Conservation (phyloP, 2,113 vertebrate genomes). For the Emydocephalus ijimae region DNA sequence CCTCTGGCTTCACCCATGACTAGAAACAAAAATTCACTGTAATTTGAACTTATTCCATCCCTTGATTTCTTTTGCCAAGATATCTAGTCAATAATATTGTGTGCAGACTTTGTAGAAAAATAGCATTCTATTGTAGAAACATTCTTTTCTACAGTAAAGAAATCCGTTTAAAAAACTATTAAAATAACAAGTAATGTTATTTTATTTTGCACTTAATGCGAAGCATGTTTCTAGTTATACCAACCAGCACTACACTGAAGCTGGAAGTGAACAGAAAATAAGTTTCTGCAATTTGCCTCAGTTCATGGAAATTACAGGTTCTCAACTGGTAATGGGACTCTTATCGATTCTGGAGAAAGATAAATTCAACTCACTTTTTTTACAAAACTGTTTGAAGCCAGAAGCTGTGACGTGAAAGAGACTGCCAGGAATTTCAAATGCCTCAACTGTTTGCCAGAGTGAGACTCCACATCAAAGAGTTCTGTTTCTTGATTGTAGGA, state of each 20-base stretch:
- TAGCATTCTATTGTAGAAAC: background rate
- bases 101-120: background rate
- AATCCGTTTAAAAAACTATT: background rate
- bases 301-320: background rate
- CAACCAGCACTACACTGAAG: background rate
- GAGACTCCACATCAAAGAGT: constrained; percentile 80
- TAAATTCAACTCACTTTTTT: constrained; percentile 75
- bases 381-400: constrained; percentile 82
- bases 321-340: background rate
- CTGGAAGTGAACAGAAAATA: background rate
- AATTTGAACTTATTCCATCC: background rate
- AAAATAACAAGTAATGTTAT: background rate
- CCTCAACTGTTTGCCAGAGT: constrained; percentile 87
- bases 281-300: background rate
- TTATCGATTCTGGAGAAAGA: background rate
- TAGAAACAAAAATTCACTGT: background rate
- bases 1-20: background rate
- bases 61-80: background rate
- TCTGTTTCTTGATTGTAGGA: constrained; percentile 65
- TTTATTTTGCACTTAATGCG: background rate
- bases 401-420: constrained; percentile 88
- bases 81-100: background rate
- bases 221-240: background rate
- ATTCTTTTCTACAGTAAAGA: background rate
- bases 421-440: constrained; percentile 91